Evolutionary conservation across 2,888 invertebrate genomes (phyloP).

Genomic region (Digitonthophagus gazella): DNA sequence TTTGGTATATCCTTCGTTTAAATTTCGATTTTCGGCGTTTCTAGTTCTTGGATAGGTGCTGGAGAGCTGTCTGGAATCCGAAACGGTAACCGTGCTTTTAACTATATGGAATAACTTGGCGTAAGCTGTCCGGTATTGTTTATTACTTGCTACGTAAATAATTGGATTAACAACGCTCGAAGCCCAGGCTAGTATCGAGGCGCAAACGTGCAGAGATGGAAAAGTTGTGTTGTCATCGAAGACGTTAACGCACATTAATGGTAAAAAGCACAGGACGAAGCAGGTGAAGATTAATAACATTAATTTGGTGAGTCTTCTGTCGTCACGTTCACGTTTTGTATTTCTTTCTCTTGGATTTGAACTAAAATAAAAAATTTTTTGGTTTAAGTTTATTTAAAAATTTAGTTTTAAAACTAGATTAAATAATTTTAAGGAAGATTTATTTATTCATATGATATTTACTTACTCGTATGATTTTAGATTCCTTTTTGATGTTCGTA

Average conservation of each 20-base stretch:
- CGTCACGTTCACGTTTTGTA: constrained; percentile 60
- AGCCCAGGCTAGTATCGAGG: constrained; percentile 85
- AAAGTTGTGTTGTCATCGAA: constrained; percentile 75
- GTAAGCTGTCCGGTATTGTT: constrained; percentile 70
- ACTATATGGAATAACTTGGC: constrained; percentile 54
- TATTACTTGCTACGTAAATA: constrained; percentile 86
- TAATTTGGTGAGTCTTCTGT: constrained; percentile 76
- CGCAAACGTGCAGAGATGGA: constrained; percentile 77
- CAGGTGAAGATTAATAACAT: constrained; percentile 87
- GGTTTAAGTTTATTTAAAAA: neutral
- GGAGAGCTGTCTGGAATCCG: constrained; percentile 32
- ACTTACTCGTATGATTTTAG: constrained; percentile 70
- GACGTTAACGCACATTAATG: constrained; percentile 85
- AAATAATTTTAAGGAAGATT: constrained; percentile 34
- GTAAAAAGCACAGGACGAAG: constrained; percentile 83
- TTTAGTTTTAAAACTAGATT: no score
- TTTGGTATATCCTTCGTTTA: neutral
- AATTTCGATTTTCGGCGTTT: neutral
- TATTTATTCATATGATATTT: neutral
- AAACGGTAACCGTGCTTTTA: constrained; percentile 43
- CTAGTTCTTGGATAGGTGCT: constrained; percentile 26
- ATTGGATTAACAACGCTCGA: constrained; percentile 88
- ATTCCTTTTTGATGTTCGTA: constrained; percentile 70
- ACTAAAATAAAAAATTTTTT: neutral
- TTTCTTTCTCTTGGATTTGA: constrained; percentile 35